A percentile compares a stretch with the other conserved stretches of the same genome.
Conservation (phyloP, 2,113 vertebrate genomes). For the Coptodon rendalli region DNA sequence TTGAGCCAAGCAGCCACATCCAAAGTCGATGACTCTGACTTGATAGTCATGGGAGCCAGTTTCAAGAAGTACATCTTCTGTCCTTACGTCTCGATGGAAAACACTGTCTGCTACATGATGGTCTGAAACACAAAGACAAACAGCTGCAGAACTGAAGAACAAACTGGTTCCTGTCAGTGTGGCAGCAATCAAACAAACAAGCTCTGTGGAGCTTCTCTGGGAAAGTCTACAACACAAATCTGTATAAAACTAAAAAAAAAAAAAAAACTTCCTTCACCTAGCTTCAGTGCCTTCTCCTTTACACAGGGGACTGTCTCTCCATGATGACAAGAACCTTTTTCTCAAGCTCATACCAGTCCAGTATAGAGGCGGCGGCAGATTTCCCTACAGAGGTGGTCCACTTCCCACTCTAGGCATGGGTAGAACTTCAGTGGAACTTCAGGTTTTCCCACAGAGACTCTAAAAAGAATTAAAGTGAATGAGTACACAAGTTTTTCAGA, state of each 20-base stretch:
- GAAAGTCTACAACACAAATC: neutral
- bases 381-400: neutral
- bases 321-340: neutral
- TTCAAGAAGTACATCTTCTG: neutral
- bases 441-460: neutral
- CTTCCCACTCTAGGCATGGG: neutral
- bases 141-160: neutral
- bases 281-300: neutral
- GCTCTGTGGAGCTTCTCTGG: neutral
- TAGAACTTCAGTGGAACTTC: rapidly evolving
- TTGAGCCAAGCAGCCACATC: no score
- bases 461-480: neutral
- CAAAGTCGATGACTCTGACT: neutral
- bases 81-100: no score
- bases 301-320: neutral
- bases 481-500: rapidly evolving
- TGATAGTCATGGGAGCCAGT: neutral
- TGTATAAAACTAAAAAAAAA: rapidly evolving
- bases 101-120: no score
- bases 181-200: neutral
- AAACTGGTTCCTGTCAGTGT: neutral
- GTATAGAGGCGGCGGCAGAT: rapidly evolving
- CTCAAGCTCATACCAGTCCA: neutral
- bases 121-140: neutral
- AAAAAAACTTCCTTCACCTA: neutral